Base-by-base conservation (phyloP, 2,113 vertebrate species). In the Antennarius striatus region DNA sequence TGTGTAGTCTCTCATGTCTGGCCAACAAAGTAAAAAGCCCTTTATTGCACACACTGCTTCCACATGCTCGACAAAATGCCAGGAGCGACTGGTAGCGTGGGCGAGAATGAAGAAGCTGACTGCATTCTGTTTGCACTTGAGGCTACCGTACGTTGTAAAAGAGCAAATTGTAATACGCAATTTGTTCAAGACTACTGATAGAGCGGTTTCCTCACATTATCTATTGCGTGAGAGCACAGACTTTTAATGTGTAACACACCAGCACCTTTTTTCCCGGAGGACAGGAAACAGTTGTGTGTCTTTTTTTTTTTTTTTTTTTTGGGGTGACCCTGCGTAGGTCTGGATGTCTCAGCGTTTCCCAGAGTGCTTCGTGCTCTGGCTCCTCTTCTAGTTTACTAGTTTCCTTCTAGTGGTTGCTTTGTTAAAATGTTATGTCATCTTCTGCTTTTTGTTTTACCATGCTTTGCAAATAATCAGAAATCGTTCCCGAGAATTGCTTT, bases 1-100 rank as follows among this genome's bases (percentile, higher is more conserved):
- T 73, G 63, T 45, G 52, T 46, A 80, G 68, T 63, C 73, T 88
- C 66, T 90, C 46, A 90, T 85, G 72, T 83, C 78, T 55, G 16
- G 82, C 86, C 87, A 91, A 79, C 61, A 70, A 61, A 64, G 45
- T 51, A 5, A 69, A 36, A 66, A 40, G 32, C n/a, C 39, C 68
- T 77, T 78, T 54, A 63, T 51, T 85, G 32, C 79, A 70, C 75
- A 86, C 84, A 59, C 73, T 70, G 84, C 63, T 67, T 76, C 83
- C 83, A 88, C 83, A 83, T 88, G 89, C 58, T 79, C 12, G 10
- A 63, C 47, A 74, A 2, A 65, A 61, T 67, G 60, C 63, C 64
- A 59, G 4, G 46, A 56, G 73, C 71, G 39, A 58, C 65, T 62
- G 46, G 48, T 58, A 76, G 30, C 51, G 46, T 60, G 47, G 61